These are phyloP conservation scores for Ectropis crepuscularia DNA, from an alignment of 2,888 invertebrate species.

Conservation along the genomic window DNA sequence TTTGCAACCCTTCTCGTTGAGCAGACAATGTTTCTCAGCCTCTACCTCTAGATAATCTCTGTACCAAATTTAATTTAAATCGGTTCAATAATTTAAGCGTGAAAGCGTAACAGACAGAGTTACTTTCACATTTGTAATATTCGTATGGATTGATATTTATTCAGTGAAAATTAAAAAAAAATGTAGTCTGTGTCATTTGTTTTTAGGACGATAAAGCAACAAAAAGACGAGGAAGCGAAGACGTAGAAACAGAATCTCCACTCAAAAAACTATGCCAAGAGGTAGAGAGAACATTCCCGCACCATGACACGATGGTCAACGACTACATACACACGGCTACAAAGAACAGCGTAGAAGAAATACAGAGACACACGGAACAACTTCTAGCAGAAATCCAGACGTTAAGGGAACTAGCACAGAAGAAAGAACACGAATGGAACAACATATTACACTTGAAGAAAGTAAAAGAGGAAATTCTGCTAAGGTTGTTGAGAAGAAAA, in stretches of 20 bases:
- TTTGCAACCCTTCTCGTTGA: no score
- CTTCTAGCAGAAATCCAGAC: slow-evolving; percentile 88
- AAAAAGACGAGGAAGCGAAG: slow-evolving; percentile 72
- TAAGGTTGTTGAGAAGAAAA: slow-evolving; percentile 88
- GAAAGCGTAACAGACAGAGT: no score
- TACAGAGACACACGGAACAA: slow-evolving; percentile 87
- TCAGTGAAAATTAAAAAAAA: neutral
- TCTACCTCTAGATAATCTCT: no score
- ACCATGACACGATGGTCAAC: slow-evolving; percentile 85
- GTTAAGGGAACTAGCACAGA: slow-evolving; percentile 89
- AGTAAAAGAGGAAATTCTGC: slow-evolving; percentile 92
- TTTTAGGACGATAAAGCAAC: slow-evolving; percentile 71
- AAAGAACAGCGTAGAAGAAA: slow-evolving; percentile 85
- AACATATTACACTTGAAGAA: slow-evolving; percentile 92
- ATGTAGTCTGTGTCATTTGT: neutral
- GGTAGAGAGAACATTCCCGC: slow-evolving; percentile 79
- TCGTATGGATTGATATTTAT: neutral
- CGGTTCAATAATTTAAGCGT: no score
- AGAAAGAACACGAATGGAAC: slow-evolving; percentile 95
- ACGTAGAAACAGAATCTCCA: slow-evolving; percentile 76
- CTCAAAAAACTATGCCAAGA: slow-evolving; percentile 80
- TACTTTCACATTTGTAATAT: neutral
- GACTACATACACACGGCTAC: slow-evolving; percentile 87
- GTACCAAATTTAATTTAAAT: no score
- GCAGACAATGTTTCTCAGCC: no score